Evolutionary conservation across 2,797 vertebrate species (phyloP).

Genomic region (Eremophila alpestris): DNA sequence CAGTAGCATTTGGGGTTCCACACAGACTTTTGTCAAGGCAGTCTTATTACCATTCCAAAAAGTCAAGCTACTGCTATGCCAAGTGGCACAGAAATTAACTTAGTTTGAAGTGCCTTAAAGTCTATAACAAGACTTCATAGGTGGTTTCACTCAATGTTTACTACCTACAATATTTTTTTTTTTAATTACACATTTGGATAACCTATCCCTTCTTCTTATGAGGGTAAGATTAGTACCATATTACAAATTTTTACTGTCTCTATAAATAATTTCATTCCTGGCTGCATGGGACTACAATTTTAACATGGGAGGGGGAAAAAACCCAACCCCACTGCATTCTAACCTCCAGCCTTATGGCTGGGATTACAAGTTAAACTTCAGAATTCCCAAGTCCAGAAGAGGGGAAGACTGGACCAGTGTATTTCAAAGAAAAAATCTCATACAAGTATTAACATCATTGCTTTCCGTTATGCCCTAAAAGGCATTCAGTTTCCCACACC

Average conservation of each 20-base stretch:
- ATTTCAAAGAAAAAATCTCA: background rate
- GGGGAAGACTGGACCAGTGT: background rate
- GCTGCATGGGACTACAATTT: background rate
- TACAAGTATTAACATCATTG: background rate
- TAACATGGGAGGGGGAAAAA: background rate
- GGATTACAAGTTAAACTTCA: background rate
- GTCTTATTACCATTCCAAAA: background rate
- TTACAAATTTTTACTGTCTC: background rate
- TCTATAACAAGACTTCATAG: background rate
- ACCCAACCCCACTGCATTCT: background rate
- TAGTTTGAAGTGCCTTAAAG: background rate
- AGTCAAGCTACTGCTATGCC: background rate
- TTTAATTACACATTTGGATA: background rate
- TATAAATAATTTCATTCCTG: background rate
- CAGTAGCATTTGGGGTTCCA: background rate
- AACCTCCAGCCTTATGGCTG: background rate
- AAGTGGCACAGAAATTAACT: background rate
- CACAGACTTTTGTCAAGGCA: background rate
- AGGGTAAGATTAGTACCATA: background rate
- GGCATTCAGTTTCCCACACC: background rate
- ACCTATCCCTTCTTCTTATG: background rate
- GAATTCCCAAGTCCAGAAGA: background rate
- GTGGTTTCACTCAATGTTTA: background rate
- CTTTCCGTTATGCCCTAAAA: background rate
- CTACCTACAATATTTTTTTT: background rate